Evolutionary conservation across 2,797 vertebrate species (phyloP).

Genomic region (Diglossa cyanea): DNA sequence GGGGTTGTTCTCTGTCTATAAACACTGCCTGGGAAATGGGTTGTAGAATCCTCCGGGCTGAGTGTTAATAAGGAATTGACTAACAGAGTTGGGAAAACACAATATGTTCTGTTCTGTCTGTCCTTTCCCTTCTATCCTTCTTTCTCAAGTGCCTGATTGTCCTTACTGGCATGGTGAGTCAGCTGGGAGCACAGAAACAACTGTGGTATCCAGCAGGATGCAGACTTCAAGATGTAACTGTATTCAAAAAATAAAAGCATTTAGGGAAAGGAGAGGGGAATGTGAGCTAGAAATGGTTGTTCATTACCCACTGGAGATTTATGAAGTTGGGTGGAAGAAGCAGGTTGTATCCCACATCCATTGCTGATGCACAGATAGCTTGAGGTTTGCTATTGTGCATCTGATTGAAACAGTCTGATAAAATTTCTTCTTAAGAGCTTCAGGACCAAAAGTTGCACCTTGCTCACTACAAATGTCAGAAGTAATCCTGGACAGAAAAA

Average conservation of each 20-base stretch:
- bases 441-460: neutral
- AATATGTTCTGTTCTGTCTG: neutral
- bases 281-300: neutral
- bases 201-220: neutral
- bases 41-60: neutral
- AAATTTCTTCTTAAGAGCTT: neutral
- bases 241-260: neutral
- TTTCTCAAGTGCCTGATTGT: neutral
- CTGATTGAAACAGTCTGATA: neutral
- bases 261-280: neutral
- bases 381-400: fast-evolving
- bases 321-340: neutral
- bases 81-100: neutral
- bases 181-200: neutral
- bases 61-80: neutral
- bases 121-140: neutral
- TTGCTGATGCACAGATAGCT: neutral
- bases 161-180: neutral
- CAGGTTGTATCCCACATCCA: fast-evolving
- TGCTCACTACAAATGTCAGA: fast-evolving
- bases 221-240: neutral
- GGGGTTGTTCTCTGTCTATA: neutral
- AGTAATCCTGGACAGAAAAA: neutral
- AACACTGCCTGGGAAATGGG: neutral
- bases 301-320: fast-evolving